Evolutionary conservation across 2,797 vertebrate species (phyloP).

Genomic region (Cetoscarus ocellatus): DNA sequence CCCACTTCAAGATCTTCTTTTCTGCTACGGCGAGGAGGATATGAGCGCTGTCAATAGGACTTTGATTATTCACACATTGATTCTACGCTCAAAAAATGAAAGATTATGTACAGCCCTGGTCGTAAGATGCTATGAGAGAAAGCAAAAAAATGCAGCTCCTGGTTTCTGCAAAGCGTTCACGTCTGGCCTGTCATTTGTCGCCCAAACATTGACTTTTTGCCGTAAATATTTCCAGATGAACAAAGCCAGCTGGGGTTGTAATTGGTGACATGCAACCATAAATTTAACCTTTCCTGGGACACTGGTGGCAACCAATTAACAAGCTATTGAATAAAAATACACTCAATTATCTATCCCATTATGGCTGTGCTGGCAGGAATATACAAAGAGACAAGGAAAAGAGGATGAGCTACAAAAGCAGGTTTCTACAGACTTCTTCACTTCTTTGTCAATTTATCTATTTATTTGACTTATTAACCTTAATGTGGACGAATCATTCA

Average conservation of each 20-base stretch:
- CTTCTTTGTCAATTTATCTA: conserved; percentile 42
- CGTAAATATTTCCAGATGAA: conserved; percentile 87
- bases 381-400: conserved; percentile 78
- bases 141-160: conserved; percentile 42
- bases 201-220: conserved; percentile 86
- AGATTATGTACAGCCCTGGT: conserved; percentile 77
- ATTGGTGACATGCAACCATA: conserved; percentile 87
- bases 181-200: conserved; percentile 85
- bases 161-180: conserved; percentile 75
- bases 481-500: no score
- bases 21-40: conserved; percentile 79
- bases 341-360: conserved; percentile 89
- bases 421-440: conserved; percentile 40
- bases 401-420: conserved; percentile 66
- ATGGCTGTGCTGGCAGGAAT: conserved; percentile 80
- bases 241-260: conserved; percentile 87
- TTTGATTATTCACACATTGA: conserved; percentile 89
- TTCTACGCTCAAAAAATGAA: conserved; percentile 76
- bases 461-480: not conserved
- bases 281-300: conserved; percentile 88
- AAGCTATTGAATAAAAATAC: conserved; percentile 85
- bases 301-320: conserved; percentile 89
- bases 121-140: conserved; percentile 63
- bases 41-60: conserved; percentile 87
- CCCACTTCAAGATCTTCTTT: conserved; percentile 85